A percentile compares a stretch with the other conserved stretches of the same genome.
Conservation (phyloP, 2,113 vertebrate species). For the Thalassoma bifasciatum region DNA sequence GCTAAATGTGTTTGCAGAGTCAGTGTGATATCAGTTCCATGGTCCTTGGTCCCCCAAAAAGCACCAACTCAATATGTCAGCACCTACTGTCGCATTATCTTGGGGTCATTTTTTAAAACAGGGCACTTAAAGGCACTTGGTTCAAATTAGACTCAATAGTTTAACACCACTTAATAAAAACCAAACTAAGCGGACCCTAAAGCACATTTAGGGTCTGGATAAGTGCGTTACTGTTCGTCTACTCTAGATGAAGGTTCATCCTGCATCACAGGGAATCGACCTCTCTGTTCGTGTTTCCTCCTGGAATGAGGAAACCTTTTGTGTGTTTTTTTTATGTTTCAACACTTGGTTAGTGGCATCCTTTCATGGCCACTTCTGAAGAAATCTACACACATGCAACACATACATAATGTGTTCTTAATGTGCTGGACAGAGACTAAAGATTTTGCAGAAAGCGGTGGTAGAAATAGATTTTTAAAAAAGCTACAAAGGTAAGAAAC, state of each 20-base stretch:
- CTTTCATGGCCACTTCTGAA: conserved; percentile 32
- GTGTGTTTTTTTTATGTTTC: conserved; percentile 32
- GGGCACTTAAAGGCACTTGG: too few relatives aligned
- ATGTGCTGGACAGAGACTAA: not conserved
- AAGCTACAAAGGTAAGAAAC: conserved; percentile 19
- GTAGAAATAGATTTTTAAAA: conserved; percentile 28
- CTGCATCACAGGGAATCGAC: conserved; percentile 69
- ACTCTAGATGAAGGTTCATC: too few relatives aligned
- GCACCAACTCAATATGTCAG: too few relatives aligned
- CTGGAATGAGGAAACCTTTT: conserved; percentile 74
- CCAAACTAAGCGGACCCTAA: too few relatives aligned
- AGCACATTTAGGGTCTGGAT: conserved; percentile 21
- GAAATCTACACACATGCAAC: conserved; percentile 7
- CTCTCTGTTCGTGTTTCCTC: conserved; percentile 69
- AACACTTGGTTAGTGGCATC: conserved; percentile 24
- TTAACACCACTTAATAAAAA: too few relatives aligned
- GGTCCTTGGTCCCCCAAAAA: too few relatives aligned
- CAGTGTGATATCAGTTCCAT: too few relatives aligned
- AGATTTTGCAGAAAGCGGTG: conserved; percentile 4
- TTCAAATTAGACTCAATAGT: too few relatives aligned
- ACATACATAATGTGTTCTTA: conserved; percentile 6
- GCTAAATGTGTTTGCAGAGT: too few relatives aligned
- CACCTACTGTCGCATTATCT: too few relatives aligned
- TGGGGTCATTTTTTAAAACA: too few relatives aligned
- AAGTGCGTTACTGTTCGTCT: conserved; percentile 42